A percentile compares a stretch with the other conserved stretches of the same genome.
Conservation (phyloP, 2,888 invertebrate species). For the Seladonia tumulorum region DNA sequence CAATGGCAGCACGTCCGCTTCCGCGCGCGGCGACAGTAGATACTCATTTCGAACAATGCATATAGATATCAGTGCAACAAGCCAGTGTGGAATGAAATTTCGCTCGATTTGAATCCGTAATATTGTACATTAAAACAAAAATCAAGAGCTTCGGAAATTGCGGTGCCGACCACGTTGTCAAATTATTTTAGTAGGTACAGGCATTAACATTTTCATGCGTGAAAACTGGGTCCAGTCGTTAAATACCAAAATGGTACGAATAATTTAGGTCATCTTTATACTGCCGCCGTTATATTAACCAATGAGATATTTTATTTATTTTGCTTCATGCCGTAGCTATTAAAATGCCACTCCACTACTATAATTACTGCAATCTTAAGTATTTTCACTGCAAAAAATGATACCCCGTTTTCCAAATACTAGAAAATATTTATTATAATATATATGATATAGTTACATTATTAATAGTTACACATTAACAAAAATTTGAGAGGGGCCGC, state of each 20-base stretch:
- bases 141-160: not conserved
- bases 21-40: not conserved
- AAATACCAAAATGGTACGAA: no score
- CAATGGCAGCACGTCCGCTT: not conserved
- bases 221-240: no score
- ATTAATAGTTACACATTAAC: not conserved
- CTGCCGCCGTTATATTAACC: no score
- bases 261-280: no score
- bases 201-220: not conserved
- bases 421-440: no score
- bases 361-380: no score
- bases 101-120: not conserved
- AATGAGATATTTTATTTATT: no score
- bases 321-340: no score
- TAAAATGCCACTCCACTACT: no score
- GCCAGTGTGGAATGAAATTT: not conserved
- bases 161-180: not conserved
- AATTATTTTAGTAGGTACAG: not conserved
- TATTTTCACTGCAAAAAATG: no score
- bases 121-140: slow-evolving; percentile 1
- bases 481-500: not conserved
- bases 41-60: not conserved
- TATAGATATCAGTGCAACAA: not conserved
- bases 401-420: no score
- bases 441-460: not conserved